phyloP scores from a whole-genome alignment of 2,113 vertebrate genomes.

The Peucedramus taeniatus region DNA sequence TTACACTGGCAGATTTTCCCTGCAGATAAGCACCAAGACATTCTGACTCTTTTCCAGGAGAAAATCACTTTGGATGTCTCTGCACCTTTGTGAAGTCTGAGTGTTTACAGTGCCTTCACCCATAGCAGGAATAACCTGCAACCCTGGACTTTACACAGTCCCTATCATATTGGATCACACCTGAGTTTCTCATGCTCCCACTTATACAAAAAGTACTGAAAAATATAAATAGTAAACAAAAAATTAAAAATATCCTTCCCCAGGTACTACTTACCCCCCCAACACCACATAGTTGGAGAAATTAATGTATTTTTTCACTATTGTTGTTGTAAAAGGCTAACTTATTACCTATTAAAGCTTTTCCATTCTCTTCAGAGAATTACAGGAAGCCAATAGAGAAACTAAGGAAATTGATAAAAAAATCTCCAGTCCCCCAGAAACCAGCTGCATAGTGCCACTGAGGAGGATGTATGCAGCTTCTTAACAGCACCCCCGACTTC shows the following conservation, averaged over 20 bases:
- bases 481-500: background rate
- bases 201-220: background rate
- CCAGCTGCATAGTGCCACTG: fast-evolving
- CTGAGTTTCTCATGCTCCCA: background rate
- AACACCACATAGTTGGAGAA: background rate
- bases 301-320: background rate
- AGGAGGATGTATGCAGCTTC: background rate
- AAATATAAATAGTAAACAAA: background rate
- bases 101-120: background rate
- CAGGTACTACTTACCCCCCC: no score
- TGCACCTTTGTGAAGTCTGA: background rate
- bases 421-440: background rate
- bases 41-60: background rate
- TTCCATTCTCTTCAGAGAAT: background rate
- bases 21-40: background rate
- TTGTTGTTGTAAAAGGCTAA: background rate
- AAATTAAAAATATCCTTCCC: background rate
- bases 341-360: background rate
- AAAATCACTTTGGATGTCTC: background rate
- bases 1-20: background rate
- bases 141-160: background rate
- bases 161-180: background rate
- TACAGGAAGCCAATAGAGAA: background rate
- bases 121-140: background rate
- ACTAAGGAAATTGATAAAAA: background rate